A percentile compares a stretch with the other conserved stretches of the same genome.
Evolutionary conservation across 2,113 vertebrate species (phyloP).

Genomic region (Platanista minor): DNA sequence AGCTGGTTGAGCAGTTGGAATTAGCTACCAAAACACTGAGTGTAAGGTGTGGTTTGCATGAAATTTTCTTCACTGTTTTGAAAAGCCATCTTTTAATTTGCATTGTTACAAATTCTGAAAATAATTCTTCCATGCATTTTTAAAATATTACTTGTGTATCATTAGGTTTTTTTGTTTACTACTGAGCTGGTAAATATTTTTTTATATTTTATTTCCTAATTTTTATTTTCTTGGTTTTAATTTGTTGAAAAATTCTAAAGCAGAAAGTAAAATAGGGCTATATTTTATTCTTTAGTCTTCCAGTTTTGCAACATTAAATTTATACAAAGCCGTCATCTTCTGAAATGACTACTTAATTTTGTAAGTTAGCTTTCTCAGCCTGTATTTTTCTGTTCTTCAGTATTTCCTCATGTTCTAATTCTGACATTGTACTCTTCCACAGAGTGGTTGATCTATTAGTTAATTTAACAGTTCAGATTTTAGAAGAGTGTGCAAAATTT

Average conservation of each 20-base stretch:
- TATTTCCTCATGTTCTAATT: neutral
- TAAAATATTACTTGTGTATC: neutral
- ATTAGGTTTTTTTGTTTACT: neutral
- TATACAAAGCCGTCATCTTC: neutral
- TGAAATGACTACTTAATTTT: neutral
- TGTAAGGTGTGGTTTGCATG: neutral
- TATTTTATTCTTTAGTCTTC: neutral
- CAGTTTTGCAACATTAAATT: neutral
- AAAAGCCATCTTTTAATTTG: neutral
- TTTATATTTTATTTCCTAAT: conserved; percentile 1
- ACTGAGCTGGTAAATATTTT: neutral
- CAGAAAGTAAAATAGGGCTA: neutral
- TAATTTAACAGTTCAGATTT: neutral
- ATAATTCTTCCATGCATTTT: neutral
- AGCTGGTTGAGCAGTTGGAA: neutral
- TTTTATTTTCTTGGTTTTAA: conserved; percentile 24
- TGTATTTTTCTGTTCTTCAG: neutral
- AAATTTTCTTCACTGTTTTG: neutral
- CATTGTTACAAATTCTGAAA: neutral
- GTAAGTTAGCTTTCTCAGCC: neutral
- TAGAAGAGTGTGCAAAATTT: neutral
- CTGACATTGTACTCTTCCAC: neutral
- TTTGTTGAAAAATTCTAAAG: neutral
- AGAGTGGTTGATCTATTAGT: neutral
- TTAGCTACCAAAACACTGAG: neutral